Evolutionary conservation across 2,797 vertebrate species (phyloP).

Genomic region (Alcedo quadribrachys): DNA sequence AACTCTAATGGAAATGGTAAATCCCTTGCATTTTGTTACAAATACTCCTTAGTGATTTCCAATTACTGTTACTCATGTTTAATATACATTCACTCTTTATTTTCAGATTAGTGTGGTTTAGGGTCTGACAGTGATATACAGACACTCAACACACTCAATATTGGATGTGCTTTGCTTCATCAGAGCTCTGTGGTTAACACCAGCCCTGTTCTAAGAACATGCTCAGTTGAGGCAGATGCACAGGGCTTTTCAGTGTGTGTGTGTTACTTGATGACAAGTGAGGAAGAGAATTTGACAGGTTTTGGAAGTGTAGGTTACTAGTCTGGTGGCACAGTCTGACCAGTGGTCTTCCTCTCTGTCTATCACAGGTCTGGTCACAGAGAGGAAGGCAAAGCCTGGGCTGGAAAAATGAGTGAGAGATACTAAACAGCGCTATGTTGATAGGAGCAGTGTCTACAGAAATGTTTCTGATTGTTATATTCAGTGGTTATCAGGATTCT

Average conservation of each 20-base stretch:
- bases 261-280: fast-evolving
- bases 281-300: not conserved
- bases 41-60: slow-evolving; percentile 1
- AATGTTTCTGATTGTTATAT: no score
- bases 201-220: not conserved
- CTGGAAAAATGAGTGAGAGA: not conserved
- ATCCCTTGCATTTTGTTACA: not conserved
- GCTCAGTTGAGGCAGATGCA: not conserved
- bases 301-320: not conserved
- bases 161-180: not conserved
- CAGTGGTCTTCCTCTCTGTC: no score
- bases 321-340: not conserved
- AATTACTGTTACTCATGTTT: not conserved
- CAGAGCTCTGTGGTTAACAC: not conserved
- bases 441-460: no score
- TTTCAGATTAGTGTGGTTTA: not conserved
- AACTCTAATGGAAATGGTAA: slow-evolving; percentile 9
- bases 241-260: not conserved
- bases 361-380: not conserved
- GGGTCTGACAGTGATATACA: not conserved
- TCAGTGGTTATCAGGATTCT: no score
- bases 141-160: not conserved
- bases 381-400: not conserved
- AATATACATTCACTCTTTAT: not conserved
- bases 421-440: no score